Base-by-base conservation (phyloP, 2,797 vertebrate genomes). In the Megaceryle alcyon region DNA sequence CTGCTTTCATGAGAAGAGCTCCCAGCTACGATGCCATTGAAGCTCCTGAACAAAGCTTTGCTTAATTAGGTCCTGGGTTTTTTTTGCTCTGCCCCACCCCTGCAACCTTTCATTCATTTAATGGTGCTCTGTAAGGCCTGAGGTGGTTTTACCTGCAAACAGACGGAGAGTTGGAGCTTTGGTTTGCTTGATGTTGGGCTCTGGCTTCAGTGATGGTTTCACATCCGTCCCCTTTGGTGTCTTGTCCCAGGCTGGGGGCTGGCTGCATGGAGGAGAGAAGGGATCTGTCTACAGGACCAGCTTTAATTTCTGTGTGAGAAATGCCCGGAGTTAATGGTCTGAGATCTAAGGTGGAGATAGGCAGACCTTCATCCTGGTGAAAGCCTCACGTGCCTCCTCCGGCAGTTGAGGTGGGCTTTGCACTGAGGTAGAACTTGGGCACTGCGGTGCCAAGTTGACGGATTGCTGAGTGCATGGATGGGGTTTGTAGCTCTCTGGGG, bases 361-460 rank as follows among this genome's bases (percentile, higher is more conserved):
- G 12, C 12, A 14, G 6, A 14, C 1, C 9, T 53, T 46, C 10
- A 0, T 20, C 44, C 16, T 2, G 5, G 37, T 64, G 77, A 53
- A 33, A 76, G 39, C 19, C 53, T 43, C 10, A 0, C 0, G 1
- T 16, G 29, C 11, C 29, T 60, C 41, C 20, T 35, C 35, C 44
- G 15, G 75, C 0, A 0, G 9, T 8, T 16, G 39, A 11, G 19
- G 7, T 80, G 41, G 68, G 41, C 48, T 78, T 46, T n/a, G 39
- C 2, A 2, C 2, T 31, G 31, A 37, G 6, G 18, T 14, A 12
- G n/a, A 49, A 31, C 11, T 29, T 14, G 57, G 33, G 12, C 26
- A 3, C 26, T 22, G 20, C 0, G 0, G 37, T 35, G 77, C 56
- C 0, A 2, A 31, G 4, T 3, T 56, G 23, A 9, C 1, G 1